These are phyloP conservation scores for Tragelaphus imberbis DNA, from an alignment of 2,113 vertebrate species.

Conservation along the genomic window DNA sequence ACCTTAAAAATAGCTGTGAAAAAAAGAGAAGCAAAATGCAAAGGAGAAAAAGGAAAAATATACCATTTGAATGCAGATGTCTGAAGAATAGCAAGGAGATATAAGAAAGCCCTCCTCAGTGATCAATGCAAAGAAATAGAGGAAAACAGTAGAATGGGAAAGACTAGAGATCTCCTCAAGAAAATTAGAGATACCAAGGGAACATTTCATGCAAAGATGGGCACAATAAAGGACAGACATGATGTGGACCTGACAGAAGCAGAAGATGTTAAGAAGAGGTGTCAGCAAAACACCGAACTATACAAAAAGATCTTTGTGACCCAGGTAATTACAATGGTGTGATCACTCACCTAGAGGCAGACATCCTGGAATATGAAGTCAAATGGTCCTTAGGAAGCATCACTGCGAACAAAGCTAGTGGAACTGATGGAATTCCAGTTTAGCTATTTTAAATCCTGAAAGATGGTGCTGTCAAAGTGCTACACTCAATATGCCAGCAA, in stretches of 20 bases:
- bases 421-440: background rate
- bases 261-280: background rate
- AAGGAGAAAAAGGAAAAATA: background rate
- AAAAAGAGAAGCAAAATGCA: background rate
- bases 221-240: background rate
- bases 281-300: background rate
- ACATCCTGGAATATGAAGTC: background rate
- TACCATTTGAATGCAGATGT: background rate
- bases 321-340: background rate
- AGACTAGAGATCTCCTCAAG: background rate
- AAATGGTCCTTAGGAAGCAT: background rate
- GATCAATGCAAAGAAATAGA: background rate
- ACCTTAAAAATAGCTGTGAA: background rate
- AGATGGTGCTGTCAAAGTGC: background rate
- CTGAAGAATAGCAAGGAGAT: background rate
- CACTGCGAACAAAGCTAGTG: background rate
- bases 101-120: background rate
- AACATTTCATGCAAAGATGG: background rate
- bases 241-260: background rate
- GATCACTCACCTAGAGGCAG: background rate
- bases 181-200: background rate
- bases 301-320: background rate
- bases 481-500: background rate
- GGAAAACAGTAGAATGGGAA: background rate
- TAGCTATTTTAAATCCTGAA: background rate